Evolutionary conservation across 2,888 invertebrate genomes (phyloP), one percentile per base, ranked within the genome.

Genomic region (Platynereis dumerilii): DNA sequence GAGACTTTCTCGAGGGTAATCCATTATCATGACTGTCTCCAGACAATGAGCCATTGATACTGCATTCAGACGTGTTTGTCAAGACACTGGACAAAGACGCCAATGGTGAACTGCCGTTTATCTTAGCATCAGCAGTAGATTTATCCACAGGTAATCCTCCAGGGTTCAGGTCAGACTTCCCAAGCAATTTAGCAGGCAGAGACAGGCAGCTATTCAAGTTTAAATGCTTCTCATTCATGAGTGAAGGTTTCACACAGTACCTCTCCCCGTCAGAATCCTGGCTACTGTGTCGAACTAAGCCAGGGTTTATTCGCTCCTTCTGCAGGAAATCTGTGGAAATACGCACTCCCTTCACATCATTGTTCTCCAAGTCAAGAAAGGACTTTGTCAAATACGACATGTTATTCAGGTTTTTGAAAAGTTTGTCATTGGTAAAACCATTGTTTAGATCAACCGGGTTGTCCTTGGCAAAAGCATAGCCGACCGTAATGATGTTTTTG

Each of bases 401-500:
- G 17, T 53, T 39, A n/a, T 53, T 29, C 27, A 64, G 48, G 28
- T 42, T 39, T 24, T 62, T 62, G 3, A 62, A 29, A n/a, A 59
- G 42, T 45, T 55, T 65, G 34, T 65, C 60, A 42, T 55, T 65
- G 15, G 59, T 42, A 27, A 56, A n/a, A 10, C 58, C 39, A 53
- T 42, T 20, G 55, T 44, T 60, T n/a, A 48, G 42, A 27, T 29
- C 59, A 22, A 60, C 45, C n/a, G 45, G 27, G 3, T 53, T 59
- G 20, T 64, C 66, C 45, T 66, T 60, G 17, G 69, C 54, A 48
- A 69, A 29, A 10, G 64, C 69, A 60, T 64, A 69, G 15, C 69
- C 69, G 24, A 69, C 66, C 24, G 64, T 64, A 17, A 69, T 66
- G 20, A 69, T 61, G 34, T 66, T 66, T 34, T 66, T 60, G 24